Evolutionary conservation across 1,140 invertebrate genomes (phyloP).

Genomic region (Tyrophagus putrescentiae): DNA sequence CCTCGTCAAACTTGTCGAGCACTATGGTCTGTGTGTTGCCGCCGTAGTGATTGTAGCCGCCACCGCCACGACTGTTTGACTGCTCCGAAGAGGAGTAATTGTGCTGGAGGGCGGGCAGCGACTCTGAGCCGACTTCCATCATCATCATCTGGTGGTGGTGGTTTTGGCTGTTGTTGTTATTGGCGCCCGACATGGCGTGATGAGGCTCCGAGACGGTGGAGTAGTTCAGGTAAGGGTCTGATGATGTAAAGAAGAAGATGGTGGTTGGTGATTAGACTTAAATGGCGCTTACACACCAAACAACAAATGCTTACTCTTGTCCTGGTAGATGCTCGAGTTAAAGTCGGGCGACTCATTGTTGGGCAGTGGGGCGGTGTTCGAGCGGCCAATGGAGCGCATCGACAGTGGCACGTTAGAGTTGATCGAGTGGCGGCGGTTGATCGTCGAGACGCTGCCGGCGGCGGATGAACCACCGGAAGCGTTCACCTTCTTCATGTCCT

Average conservation of each 20-base stretch:
- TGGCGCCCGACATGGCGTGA: neutral
- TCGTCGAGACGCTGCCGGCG: no score
- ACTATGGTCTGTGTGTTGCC: neutral
- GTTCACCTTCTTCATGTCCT: constrained; percentile 38
- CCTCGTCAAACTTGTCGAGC: constrained; percentile 21
- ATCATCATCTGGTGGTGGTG: neutral
- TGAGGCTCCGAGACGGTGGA: constrained; percentile 19
- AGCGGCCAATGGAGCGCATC: constrained; percentile 20
- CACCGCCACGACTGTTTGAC: neutral
- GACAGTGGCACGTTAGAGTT: constrained; percentile 5
- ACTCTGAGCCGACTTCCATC: neutral
- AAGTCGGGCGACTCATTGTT: constrained; percentile 9
- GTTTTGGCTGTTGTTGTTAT: neutral
- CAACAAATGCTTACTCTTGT: constrained; percentile 11
- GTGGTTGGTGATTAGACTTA: no score
- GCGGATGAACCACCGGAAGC: neutral
- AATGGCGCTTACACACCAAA: neutral
- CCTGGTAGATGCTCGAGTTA: neutral
- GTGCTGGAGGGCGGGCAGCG: neutral
- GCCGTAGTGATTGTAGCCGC: neutral
- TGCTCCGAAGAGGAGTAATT: neutral
- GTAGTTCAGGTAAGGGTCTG: constrained; percentile 21
- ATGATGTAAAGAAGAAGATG: constrained; percentile 5
- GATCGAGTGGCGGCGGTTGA: constrained; percentile 21
- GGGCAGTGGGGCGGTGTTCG: constrained; percentile 20